phyloP scores from a whole-genome alignment of 2,113 vertebrate genomes.

The Actenoides hombroni region DNA sequence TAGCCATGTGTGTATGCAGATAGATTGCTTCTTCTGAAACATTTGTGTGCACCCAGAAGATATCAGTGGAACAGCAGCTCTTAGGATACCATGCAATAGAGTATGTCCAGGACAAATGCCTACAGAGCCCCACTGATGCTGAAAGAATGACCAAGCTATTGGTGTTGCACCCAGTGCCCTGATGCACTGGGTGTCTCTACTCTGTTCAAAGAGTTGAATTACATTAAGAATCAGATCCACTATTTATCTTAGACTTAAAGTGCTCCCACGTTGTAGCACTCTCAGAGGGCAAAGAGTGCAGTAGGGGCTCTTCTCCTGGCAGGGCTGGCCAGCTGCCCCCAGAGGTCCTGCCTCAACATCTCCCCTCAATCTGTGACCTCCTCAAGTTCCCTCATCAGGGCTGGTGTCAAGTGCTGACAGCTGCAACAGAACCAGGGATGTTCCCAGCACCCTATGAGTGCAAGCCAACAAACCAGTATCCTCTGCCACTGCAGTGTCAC shows the following conservation, averaged over 20 bases:
- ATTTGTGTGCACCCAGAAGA: neutral
- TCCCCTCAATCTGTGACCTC: neutral
- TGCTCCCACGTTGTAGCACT: neutral
- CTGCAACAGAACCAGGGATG: fast-evolving
- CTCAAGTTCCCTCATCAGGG: neutral
- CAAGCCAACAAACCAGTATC: neutral
- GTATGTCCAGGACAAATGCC: neutral
- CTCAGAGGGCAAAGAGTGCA: neutral
- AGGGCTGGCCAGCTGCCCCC: fast-evolving
- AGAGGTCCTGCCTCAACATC: neutral
- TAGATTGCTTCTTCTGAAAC: neutral
- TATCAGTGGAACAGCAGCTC: neutral
- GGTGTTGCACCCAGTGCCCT: fast-evolving
- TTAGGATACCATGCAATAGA: neutral
- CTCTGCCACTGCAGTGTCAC: neutral
- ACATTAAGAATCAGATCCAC: neutral
- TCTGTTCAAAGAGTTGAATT: neutral
- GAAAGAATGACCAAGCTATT: neutral
- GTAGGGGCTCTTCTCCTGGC: neutral
- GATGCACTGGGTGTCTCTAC: neutral
- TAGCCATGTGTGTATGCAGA: neutral
- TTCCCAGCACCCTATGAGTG: neutral
- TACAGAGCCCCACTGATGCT: neutral
- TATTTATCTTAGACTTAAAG: neutral
- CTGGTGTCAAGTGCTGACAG: neutral